These are phyloP conservation scores for Erpetoichthys calabaricus DNA, from an alignment of 2,797 vertebrate genomes.

Conservation along the genomic window DNA sequence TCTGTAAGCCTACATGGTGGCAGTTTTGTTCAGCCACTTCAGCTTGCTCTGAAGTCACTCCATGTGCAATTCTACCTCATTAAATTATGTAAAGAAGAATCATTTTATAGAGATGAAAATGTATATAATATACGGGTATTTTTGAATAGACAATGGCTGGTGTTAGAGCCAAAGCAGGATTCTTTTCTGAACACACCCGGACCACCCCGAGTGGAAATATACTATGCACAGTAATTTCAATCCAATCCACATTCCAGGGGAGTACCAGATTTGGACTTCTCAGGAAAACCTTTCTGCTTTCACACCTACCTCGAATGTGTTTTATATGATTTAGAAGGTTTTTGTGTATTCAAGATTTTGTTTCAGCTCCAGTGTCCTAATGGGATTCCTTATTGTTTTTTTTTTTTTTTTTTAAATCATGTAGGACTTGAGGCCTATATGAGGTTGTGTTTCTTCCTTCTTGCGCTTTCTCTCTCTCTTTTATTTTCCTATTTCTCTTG, in stretches of 20 bases:
- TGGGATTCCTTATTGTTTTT: no score
- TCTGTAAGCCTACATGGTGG: no score
- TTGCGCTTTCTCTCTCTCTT: neutral
- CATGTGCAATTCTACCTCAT: constrained; percentile 9
- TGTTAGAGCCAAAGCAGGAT: constrained; percentile 32
- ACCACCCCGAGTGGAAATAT: constrained; percentile 14
- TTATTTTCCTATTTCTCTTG: constrained; percentile 39
- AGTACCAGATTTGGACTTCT: neutral
- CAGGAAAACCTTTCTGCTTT: constrained; percentile 6
- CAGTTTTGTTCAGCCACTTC: no score
- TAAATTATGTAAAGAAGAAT: constrained; percentile 36
- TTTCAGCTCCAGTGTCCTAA: neutral
- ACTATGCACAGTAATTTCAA: constrained; percentile 48
- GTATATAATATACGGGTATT: constrained; percentile 47
- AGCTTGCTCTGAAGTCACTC: neutral
- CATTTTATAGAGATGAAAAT: constrained; percentile 28
- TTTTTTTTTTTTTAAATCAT: no score
- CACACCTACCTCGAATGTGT: constrained; percentile 28
- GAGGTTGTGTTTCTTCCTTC: no score
- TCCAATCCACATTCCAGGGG: constrained; percentile 1
- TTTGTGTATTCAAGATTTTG: neutral
- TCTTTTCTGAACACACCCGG: constrained; percentile 40
- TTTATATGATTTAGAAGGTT: neutral
- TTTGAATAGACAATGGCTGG: constrained; percentile 55
- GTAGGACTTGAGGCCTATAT: no score